phyloP scores from a whole-genome alignment of 2,113 vertebrate species.

The Petrocephalus microphthalmus region DNA sequence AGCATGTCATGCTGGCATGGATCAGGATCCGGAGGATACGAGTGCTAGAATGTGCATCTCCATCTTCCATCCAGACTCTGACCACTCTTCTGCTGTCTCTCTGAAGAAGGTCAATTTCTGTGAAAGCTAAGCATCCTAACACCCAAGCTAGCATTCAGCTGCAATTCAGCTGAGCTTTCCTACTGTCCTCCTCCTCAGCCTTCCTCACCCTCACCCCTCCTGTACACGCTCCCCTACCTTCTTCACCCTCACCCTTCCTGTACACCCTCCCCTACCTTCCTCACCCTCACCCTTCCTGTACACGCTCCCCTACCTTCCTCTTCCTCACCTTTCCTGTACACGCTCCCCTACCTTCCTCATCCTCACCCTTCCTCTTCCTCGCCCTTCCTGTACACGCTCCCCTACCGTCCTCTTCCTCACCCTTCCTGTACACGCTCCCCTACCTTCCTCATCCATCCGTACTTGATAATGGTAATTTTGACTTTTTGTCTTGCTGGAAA shows the following conservation, averaged over 20 bases:
- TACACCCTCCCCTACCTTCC: not conserved
- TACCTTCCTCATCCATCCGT: not conserved
- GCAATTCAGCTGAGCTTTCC: too few species aligned
- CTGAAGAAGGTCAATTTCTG: not conserved
- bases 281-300: not conserved
- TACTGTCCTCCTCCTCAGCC: too few species aligned
- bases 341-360: not conserved
- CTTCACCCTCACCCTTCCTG: not conserved
- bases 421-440: not conserved
- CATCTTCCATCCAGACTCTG: not conserved
- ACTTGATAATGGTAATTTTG: slow-evolving; percentile 56
- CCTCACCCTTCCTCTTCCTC: not conserved
- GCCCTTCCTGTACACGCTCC: not conserved
- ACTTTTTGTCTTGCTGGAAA: slow-evolving; percentile 38
- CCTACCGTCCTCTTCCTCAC: not conserved
- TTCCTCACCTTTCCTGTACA: not conserved
- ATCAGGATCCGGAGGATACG: not conserved
- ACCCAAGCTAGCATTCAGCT: not conserved
- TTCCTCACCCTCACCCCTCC: too few species aligned
- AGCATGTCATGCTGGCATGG: not conserved
- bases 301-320: not conserved
- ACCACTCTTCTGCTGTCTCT: not conserved
- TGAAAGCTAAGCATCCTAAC: not conserved
- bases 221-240: not conserved
- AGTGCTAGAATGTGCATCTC: not conserved